Base-by-base conservation (phyloP, 2,888 invertebrate genomes). In the Eubasilissa splendida region DNA sequence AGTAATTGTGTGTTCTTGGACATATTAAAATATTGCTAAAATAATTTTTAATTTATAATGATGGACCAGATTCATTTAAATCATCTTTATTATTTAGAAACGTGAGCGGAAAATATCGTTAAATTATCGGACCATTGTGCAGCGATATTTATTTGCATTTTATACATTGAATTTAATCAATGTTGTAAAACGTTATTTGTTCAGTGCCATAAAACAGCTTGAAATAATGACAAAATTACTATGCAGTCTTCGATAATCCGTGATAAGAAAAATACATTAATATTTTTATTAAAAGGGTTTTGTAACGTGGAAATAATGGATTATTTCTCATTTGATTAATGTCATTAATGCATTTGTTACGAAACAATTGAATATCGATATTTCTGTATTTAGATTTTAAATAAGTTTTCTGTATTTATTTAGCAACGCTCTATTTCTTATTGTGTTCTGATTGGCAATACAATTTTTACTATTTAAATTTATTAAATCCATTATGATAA, bases 191-290 rank as follows among this genome's bases (percentile, higher is more conserved):
- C 42, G 77, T 52, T 76, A 31, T 63, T 63, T 31, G 52, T 66
- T 66, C 31, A 65, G 60, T 63, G 4, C 42, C 42, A 12, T 65
- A 73, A 78, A 54, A 79, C 73, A 54, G 42, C 56, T 42, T 54
- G 78, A 79, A 53, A 63, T 73, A 79, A 65, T 79, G 78, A 73
- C 78, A 73, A 71, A 76, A 77, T 68, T 77, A 59, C 53, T 58
- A 42, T 42, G 31, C 56, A 59, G 22, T 33, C 33, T 70, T 66
- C 54, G 31, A 60, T 70, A 33, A 65, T 76, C 14, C 14, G 7
- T 60, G 60, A 74, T 74, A 59, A 74, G 50, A 31, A 59, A 59
- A 74, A 63, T 11, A 14, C 59, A 74, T 73, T 59, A 50, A 50
- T 50, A 59, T 74, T 74, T 74, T 14, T 31, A 33, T 74, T 59